Percentiles rank a stretch among this genome's conserved stretches.
These are phyloP conservation scores for Stenoptilia bipunctidactyla DNA, from an alignment of 2,888 invertebrate species.

Conservation along the genomic window DNA sequence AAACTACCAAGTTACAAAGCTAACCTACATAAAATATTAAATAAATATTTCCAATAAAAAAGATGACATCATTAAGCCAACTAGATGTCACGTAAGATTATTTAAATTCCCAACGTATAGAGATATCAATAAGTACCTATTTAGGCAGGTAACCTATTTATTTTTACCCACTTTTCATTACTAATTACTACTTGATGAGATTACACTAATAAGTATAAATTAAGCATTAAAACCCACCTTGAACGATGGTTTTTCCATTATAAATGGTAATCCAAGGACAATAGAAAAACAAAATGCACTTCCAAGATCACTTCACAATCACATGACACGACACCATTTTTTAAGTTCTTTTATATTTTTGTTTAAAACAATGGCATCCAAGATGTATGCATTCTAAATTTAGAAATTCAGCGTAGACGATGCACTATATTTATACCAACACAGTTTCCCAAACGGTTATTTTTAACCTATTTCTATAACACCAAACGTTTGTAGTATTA, in stretches of 20 bases:
- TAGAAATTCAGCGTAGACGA: constrained; percentile 33
- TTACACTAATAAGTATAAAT: no score
- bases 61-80: no score
- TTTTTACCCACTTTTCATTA: no score
- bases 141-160: no score
- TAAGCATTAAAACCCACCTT: constrained; percentile 42
- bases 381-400: constrained; percentile 35
- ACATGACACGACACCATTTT: constrained; percentile 22
- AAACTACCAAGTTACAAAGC: no score
- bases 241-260: constrained; percentile 59
- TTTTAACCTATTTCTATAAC: constrained; percentile 20
- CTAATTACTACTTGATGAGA: no score
- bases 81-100: no score
- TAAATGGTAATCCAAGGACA: constrained; percentile 35
- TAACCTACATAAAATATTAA: no score
- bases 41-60: no score
- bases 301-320: constrained; percentile 25
- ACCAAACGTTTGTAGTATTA: not conserved
- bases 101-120: no score
- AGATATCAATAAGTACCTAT: no score
- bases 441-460: constrained; percentile 7
- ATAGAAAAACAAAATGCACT: constrained; percentile 26
- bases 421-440: constrained; percentile 28
- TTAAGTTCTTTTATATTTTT: constrained; percentile 16
- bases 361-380: constrained; percentile 26